Conservation (phyloP, 2,888 invertebrate genomes). For the Cheilosia vulpina region DNA sequence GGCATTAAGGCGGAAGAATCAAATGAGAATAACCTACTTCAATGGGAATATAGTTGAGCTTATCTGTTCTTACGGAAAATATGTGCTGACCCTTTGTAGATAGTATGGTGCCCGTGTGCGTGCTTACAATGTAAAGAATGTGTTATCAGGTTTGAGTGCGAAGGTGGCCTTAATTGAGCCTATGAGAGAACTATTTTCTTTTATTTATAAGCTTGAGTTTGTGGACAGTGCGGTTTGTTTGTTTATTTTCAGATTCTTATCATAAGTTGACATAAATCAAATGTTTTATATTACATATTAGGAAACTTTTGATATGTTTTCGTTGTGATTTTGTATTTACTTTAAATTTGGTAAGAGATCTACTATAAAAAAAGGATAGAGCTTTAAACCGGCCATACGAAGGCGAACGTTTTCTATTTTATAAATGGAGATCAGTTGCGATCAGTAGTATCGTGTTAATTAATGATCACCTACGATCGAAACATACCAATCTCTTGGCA, state of each 20-base stretch:
- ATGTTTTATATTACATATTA: background rate
- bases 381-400: no score
- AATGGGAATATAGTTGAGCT: slow-evolving; percentile 50
- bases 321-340: no score
- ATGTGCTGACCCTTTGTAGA: slow-evolving; percentile 46
- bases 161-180: slow-evolving; percentile 51
- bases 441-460: no score
- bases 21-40: slow-evolving; percentile 58
- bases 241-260: slow-evolving; percentile 13
- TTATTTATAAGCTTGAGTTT: background rate
- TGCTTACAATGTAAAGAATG: background rate
- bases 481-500: no score
- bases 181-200: background rate
- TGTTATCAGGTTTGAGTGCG: slow-evolving; percentile 43
- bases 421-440: no score
- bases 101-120: slow-evolving; percentile 25
- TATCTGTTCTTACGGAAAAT: slow-evolving; percentile 25
- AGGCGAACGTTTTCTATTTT: no score
- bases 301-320: background rate
- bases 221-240: background rate
- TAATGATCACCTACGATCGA: no score
- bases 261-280: slow-evolving; percentile 17
- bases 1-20: slow-evolving; percentile 22
- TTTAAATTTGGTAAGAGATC: no score
- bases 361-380: no score